Base-by-base conservation (phyloP, 1,140 invertebrate species). In the Thaumetopoea pityocampa region DNA sequence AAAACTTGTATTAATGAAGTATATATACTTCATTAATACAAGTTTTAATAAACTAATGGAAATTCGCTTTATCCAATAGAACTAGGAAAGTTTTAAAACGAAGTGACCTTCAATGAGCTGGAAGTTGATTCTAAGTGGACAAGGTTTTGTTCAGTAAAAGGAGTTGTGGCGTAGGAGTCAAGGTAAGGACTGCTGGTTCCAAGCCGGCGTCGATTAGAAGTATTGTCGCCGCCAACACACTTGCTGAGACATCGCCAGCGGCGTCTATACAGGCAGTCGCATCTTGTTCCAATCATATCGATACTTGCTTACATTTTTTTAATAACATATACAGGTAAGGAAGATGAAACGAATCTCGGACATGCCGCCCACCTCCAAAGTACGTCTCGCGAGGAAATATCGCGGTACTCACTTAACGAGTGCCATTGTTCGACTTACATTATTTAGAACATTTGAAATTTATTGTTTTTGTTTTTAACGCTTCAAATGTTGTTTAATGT, bases 151-250 rank as follows among this genome's bases (percentile, higher is more conserved):
- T 68, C 54, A 64, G 69, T 78, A 78, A 74, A 74, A 69, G 68
- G 67, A 62, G 58, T 57, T 47, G 40, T 37, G 40, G 73, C 72
- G 79, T 83, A 83, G 79, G 79, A 78, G 79, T 77, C 79, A 70
- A 83, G 79, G 72, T 78, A 81, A 83, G 79, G 79, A 55, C 76
- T 83, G 67, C 74, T 66, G 57, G 70, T 79, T 80, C 60, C 19
- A 41, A 35, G 41, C 42, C 51, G 50, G 54, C 57, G 54, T 43
- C 54, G 68, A 72, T 73, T 76, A 69, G 70, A 70, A 44, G 43
- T 51, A 67, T 78, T 74, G 67, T 73, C 55, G 62, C 64, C 79
- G 74, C 73, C 78, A 80, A 80, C 76, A 77, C 78, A 66, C 58
- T 50, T 35, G 23, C 18, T 22, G 43, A 60, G 32, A 28, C 43